Base-by-base conservation (phyloP, 2,888 invertebrate species). In the Ophioninae sp. region DNA sequence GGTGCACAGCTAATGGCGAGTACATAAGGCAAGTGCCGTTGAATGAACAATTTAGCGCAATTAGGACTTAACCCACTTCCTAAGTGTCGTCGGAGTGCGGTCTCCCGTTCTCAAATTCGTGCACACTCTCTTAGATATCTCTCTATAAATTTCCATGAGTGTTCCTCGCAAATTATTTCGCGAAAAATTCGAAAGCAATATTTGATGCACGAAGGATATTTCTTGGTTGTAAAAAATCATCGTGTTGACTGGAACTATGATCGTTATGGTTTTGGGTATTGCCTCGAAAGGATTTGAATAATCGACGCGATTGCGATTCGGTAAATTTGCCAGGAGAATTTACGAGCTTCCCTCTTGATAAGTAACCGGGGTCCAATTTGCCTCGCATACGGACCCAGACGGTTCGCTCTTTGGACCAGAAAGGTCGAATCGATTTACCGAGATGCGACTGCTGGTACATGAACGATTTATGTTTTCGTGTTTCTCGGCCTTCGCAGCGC, bases 31-130 rank as follows among this genome's bases (percentile, higher is more conserved):
- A 89, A 90, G 90, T 89, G 90, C 87, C 88, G 88, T 87, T 89
- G 89, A 90, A 89, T 89, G 86, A 87, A 87, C 90, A 91, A 91
- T 91, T 91, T 91, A 90, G 89, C 88, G 89, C 89, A 90, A 91
- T 91, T 91, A 91, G 88, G 87, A 86, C 87, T 87, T 91, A 90
- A 91, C 91, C 91, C 88, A 91, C 89, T 91, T 91, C 86, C 88
- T 86, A 87, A 87, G 86, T 86, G 57, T 79, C 79, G 59, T 62
- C 23, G 62, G 74, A n/a, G 23, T 57, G 65, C 61, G 1, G 59
- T 81, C 68, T 75, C 69, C 41, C 73, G 68, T 41, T 59, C 41
- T 79, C 57, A 68, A 79, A 85, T 85, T 81, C 62, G 67, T 80
- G 20, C 30, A 56, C 73, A 57, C 74, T 10, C 56, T 30, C 30